Evolutionary conservation across 2,797 vertebrate genomes (phyloP), one percentile per base, ranked within the genome.

Genomic region (Thunnus albacares): DNA sequence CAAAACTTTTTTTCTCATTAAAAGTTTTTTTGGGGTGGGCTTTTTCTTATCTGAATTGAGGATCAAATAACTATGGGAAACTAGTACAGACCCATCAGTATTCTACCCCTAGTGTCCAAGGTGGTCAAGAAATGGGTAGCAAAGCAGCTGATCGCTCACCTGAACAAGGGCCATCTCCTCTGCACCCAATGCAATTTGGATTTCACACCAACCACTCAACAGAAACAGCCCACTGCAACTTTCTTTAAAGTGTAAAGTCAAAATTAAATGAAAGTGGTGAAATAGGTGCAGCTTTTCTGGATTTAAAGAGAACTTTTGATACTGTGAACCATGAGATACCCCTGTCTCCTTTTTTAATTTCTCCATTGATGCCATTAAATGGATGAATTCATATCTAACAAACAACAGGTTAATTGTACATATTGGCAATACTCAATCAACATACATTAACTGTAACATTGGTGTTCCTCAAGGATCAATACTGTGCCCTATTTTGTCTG

Each of bases 1-100:
- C 69, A 70, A 76, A 80, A 80, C 76, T 30, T 88, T 38, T 38
- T 38, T 38, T 38, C 38, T 41, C 4, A 13, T 41, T 41, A 41
- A 41, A 41, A 8, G 3, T 41, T 41, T 41, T 41, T 41, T 41
- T 3, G 38, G 38, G 38, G 38, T 12, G 33, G 8, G 38, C 38
- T 41, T 12, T 41, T 13, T 41, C 38, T 41, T 41, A 41, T 41
- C 12, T 3, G 4, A 41, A 13, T 41, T 41, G 38, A 41, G 38
- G 38, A 8, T 41, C n/a, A 52, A 22, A 52, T 20, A 52, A 7
- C n/a, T 20, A 5, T 9, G 2, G 8, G 51, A n/a, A 22, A n/a
- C 3, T 11, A 38, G 7, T 22, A 52, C 51, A 52, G 51, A n/a
- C 20, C 51, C 51, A 52, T n/a, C 9, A n/a, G 9, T 52, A 52